Conservation (phyloP, 1,140 invertebrate genomes). For the Heliconius eleuchia region DNA sequence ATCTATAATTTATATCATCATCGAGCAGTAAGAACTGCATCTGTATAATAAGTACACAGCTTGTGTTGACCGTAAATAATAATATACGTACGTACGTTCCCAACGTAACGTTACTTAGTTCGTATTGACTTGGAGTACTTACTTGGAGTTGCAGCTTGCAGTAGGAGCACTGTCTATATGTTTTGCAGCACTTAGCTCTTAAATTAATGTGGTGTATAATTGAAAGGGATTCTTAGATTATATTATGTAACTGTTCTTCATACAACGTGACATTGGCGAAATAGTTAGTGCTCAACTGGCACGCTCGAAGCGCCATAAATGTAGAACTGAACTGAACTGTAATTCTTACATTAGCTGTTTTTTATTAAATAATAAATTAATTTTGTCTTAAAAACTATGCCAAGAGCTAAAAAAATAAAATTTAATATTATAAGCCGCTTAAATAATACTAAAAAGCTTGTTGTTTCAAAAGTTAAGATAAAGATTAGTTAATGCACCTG, state of each 20-base stretch:
- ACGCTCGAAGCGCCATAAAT: too few species aligned
- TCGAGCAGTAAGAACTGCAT: background rate
- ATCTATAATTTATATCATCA: background rate
- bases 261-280: too few species aligned
- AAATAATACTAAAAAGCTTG: too few species aligned
- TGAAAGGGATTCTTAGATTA: background rate
- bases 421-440: too few species aligned
- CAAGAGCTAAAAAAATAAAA: too few species aligned
- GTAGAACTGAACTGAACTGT: too few species aligned
- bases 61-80: slow-evolving; percentile 5
- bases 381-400: too few species aligned
- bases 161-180: background rate
- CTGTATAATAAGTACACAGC: background rate
- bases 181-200: background rate
- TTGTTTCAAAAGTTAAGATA: too few species aligned
- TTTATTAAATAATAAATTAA: too few species aligned
- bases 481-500: too few species aligned
- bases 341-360: too few species aligned
- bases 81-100: background rate
- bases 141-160: background rate
- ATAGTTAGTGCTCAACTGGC: too few species aligned
- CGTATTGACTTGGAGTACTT: slow-evolving; percentile 2
- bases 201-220: slow-evolving; percentile 6
- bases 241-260: background rate
- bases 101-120: background rate